Evolutionary conservation across 2,888 invertebrate species (phyloP), one percentile per base, ranked within the genome.

Genomic region (Heliconius ismenius): DNA sequence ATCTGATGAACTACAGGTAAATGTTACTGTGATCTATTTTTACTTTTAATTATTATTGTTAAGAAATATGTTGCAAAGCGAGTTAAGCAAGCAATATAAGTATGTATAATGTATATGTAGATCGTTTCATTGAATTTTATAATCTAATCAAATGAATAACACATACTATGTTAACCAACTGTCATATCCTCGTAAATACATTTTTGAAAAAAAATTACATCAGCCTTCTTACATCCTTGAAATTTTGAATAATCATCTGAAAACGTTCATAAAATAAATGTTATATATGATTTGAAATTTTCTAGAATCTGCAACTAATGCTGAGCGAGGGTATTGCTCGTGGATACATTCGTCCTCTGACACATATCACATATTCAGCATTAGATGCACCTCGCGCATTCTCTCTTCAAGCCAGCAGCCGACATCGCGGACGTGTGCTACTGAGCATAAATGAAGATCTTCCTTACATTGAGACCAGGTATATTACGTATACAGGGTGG

Each of bases 321-420:
- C 65, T 91, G 26, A 83, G 83, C 43, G 88, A 89, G 4, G 91
- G 91, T 4, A 90, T 92, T 3, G 76, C 83, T 0, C 79, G 81
- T 0, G 91, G 91, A 0, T 87, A 83, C 78, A 90, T 92, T 54
- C 85, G 89, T 1, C 91, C 91, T 0, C 80, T 92, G 69, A 82
- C 90, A 2, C 86, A 88, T 32, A 86, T 88, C 26, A 82, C 84
- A 28, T 90, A 84, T 78, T 73, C 80, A 0, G 81, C 87, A 6
- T 65, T 76, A 1, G 86, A 88, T 1, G 88, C 82, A 6, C 11
- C 87, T 3, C 86, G 89, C 4, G 91, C 91, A 0, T 85, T 89
- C 79, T 86, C 86, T 1, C 83, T 90, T 72, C 81, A 90, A 63
- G 85, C 86, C 6, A 81, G 83, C 26, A 87, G 87, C 75, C 81